Evolutionary conservation across 2,888 invertebrate species (phyloP).

Genomic region (Euzophera pinguis): DNA sequence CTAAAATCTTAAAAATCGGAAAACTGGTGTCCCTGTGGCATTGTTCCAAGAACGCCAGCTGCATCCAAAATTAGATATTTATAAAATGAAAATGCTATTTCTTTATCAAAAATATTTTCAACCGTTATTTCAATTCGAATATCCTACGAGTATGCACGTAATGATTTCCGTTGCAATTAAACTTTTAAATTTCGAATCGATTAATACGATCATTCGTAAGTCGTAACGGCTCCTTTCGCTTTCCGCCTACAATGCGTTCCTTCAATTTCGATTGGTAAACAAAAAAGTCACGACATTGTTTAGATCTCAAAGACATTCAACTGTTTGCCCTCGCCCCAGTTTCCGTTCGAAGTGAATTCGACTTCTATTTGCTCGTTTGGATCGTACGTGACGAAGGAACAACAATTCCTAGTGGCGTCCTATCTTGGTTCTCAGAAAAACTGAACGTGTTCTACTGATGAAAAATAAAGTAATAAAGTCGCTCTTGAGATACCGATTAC

Average conservation of each 20-base stretch:
- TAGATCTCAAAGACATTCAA: conserved; percentile 13
- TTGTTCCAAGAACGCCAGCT: too few relatives aligned
- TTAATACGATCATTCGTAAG: neutral
- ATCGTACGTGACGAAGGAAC: conserved; percentile 40
- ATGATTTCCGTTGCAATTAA: neutral
- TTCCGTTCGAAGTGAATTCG: conserved; percentile 35
- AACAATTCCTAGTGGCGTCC: conserved; percentile 11
- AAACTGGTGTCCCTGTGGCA: too few relatives aligned
- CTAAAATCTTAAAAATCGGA: too few relatives aligned
- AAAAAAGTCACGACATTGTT: conserved; percentile 13
- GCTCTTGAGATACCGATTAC: neutral
- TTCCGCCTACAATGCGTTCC: neutral
- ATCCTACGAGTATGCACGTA: too few relatives aligned
- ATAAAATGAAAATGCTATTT: too few relatives aligned
- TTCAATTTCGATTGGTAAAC: conserved; percentile 5
- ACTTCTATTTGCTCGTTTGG: conserved; percentile 37
- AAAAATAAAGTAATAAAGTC: neutral
- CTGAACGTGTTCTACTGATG: conserved; percentile 1
- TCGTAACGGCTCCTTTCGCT: neutral
- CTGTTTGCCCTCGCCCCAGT: conserved; percentile 25
- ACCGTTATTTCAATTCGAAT: neutral
- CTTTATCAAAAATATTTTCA: neutral
- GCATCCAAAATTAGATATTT: too few relatives aligned
- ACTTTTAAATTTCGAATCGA: neutral
- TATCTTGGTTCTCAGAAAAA: neutral